Percentiles rank a stretch among this genome's conserved stretches.
phyloP scores from a whole-genome alignment of 1,140 invertebrate species.

The Agrilus planipennis region DNA sequence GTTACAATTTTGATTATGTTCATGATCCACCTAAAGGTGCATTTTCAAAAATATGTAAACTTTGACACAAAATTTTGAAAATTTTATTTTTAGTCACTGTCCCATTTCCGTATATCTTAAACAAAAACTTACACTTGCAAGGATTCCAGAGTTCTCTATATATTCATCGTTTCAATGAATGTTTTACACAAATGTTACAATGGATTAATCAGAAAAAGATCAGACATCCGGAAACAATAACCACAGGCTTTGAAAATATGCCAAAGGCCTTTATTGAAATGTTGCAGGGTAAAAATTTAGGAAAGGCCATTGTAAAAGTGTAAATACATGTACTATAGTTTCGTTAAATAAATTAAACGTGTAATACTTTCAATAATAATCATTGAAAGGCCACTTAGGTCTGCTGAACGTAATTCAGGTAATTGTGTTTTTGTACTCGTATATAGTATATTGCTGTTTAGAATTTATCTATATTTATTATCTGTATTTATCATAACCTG shows the following conservation, averaged over 20 bases:
- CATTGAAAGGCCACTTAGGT: no score
- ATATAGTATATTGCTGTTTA: no score
- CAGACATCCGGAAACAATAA: conserved; percentile 46
- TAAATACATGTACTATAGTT: no score
- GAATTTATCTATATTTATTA: no score
- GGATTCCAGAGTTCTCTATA: conserved; percentile 45
- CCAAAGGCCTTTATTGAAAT: conserved; percentile 50
- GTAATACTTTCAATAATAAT: no score
- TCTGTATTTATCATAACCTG: no score
- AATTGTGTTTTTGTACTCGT: no score
- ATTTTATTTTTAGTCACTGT: no score
- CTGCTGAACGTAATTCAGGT: no score
- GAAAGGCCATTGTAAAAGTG: conserved; percentile 47
- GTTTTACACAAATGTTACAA: conserved; percentile 42
- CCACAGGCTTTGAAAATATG: conserved; percentile 54
- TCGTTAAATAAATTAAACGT: no score
- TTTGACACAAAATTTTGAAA: conserved; percentile 2
- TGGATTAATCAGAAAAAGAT: conserved; percentile 48
- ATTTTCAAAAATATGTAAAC: neutral
- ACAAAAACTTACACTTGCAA: conserved; percentile 48
- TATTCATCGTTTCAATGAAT: conserved; percentile 39
- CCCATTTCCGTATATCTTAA: conserved; percentile 49
- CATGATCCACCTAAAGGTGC: conserved; percentile 29
- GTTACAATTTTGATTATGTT: conserved; percentile 41
- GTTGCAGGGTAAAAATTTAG: conserved; percentile 48